Conservation (phyloP, 1,140 invertebrate genomes). For the Drosophila varians region DNA sequence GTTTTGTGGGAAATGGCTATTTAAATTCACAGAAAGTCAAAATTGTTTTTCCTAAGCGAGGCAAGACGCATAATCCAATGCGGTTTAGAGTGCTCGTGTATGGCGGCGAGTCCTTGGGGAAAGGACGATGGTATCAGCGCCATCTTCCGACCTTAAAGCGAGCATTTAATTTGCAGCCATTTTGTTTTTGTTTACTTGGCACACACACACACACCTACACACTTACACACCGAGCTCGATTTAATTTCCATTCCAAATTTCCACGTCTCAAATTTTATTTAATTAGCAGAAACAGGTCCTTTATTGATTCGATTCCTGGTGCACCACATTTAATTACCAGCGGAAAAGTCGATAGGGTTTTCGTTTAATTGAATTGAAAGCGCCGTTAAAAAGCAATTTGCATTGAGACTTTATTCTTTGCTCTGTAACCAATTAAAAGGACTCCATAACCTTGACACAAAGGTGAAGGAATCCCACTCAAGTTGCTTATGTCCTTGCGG, state of each 20-base stretch:
- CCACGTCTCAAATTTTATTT: neutral
- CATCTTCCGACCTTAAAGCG: conserved; percentile 49
- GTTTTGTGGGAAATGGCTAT: conserved; percentile 32
- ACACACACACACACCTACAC: too few species aligned
- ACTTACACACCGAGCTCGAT: neutral
- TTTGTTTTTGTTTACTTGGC: neutral
- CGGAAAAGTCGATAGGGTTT: conserved; percentile 5
- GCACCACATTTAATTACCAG: conserved; percentile 10
- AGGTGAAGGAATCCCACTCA: neutral
- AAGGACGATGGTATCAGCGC: conserved; percentile 18
- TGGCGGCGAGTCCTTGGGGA: neutral
- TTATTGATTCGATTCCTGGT: neutral
- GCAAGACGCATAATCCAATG: conserved; percentile 66
- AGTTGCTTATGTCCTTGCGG: neutral
- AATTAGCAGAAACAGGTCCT: neutral
- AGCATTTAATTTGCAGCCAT: neutral
- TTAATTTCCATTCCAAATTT: neutral
- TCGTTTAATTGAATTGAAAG: conserved; percentile 39
- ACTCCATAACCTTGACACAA: neutral
- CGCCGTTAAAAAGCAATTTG: conserved; percentile 3
- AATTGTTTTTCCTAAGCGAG: conserved; percentile 44
- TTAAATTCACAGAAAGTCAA: conserved; percentile 63
- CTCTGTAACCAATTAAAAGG: conserved; percentile 3
- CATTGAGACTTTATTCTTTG: too few species aligned
- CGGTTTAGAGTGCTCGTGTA: conserved; percentile 35